Evolutionary conservation across 2,888 invertebrate genomes (phyloP).

Genomic region (Deroplatys truncata): DNA sequence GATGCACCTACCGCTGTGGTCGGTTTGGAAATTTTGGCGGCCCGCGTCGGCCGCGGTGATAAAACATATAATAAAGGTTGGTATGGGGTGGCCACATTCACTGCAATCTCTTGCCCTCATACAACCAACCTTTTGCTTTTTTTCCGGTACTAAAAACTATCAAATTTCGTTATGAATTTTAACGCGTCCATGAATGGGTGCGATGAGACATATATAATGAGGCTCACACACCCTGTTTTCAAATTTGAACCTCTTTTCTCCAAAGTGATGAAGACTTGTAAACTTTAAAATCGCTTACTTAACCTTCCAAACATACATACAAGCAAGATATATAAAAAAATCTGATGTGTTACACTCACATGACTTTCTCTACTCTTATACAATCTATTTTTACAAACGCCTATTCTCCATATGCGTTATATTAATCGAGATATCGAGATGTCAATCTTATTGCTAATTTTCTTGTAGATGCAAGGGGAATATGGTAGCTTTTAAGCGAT

Average conservation of each 20-base stretch:
- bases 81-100: not conserved
- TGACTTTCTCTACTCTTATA: too few species aligned
- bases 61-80: slow-evolving; percentile 9
- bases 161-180: not conserved
- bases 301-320: too few species aligned
- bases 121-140: not conserved
- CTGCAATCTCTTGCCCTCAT: not conserved
- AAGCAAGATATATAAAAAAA: too few species aligned
- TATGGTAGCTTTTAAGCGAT: too few species aligned
- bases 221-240: not conserved
- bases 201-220: not conserved
- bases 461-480: too few species aligned
- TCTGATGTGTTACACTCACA: too few species aligned
- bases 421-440: too few species aligned
- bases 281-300: too few species aligned
- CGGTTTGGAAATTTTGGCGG: not conserved
- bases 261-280: too few species aligned
- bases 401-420: too few species aligned
- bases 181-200: not conserved
- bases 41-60: not conserved
- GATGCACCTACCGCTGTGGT: slow-evolving; percentile 10
- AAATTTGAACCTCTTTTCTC: not conserved
- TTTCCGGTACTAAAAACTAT: not conserved
- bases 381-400: too few species aligned
- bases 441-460: too few species aligned